Evolutionary conservation across 2,797 vertebrate genomes (phyloP).

Genomic region (Vireo griseus): DNA sequence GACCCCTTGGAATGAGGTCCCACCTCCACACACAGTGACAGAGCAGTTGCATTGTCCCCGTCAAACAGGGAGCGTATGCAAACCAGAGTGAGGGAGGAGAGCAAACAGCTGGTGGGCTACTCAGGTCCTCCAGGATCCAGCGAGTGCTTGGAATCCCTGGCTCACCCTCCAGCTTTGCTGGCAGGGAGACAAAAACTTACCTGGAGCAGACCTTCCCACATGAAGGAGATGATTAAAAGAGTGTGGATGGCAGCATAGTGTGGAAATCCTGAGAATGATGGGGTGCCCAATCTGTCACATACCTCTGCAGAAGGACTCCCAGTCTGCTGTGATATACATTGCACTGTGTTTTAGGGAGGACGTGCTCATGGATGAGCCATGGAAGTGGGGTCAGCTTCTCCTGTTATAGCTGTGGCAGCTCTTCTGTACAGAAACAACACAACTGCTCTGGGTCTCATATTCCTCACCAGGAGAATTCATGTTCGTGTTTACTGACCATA

Average conservation of each 20-base stretch:
- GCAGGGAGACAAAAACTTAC: background rate
- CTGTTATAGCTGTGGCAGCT: background rate
- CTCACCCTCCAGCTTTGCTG: background rate
- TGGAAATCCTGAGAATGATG: background rate
- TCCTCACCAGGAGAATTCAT: background rate
- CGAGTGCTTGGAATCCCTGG: background rate
- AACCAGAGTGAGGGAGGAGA: background rate
- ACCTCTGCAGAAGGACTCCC: background rate
- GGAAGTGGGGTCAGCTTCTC: background rate
- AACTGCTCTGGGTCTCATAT: background rate
- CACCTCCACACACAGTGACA: rapidly evolving
- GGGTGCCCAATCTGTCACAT: background rate
- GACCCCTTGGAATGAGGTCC: background rate
- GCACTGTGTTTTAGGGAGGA: background rate
- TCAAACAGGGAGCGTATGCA: rapidly evolving
- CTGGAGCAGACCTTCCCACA: background rate
- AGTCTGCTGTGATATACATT: background rate
- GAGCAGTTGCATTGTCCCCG: rapidly evolving
- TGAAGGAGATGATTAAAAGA: background rate
- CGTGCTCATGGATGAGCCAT: background rate
- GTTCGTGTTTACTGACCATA: background rate
- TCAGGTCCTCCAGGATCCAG: background rate
- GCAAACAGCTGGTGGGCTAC: background rate
- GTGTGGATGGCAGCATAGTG: background rate
- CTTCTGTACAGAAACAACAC: background rate